phyloP scores from a whole-genome alignment of 2,113 vertebrate genomes.

The Elanoides forficatus region DNA sequence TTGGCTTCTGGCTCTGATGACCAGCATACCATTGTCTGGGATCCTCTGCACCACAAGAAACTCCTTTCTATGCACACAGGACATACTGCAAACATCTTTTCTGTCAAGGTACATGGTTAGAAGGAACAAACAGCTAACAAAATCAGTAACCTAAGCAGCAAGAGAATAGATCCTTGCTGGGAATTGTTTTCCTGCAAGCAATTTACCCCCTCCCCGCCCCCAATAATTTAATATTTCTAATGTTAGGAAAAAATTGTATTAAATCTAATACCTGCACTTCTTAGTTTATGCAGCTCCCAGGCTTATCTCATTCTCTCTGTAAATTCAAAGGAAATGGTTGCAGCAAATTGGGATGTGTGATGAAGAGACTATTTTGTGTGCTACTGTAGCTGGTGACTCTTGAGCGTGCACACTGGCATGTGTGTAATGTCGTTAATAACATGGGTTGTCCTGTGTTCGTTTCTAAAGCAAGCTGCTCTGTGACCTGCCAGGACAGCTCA shows the following conservation, averaged over 20 bases:
- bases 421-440: not conserved
- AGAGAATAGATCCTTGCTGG: not conserved
- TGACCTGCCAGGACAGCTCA: not conserved
- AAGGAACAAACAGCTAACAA: not conserved
- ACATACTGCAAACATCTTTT: constrained; percentile 98
- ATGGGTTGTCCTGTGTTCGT: fast-evolving
- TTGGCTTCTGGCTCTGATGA: constrained; percentile 97
- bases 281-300: not conserved
- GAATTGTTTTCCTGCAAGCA: not conserved
- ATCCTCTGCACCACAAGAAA: constrained; percentile 94
- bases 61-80: constrained; percentile 98
- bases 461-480: not conserved
- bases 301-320: not conserved
- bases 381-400: not conserved
- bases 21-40: constrained; percentile 97
- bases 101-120: constrained; percentile 86
- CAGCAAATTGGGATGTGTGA: not conserved
- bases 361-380: not conserved
- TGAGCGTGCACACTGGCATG: fast-evolving
- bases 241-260: not conserved
- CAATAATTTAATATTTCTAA: not conserved
- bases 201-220: no score
- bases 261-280: not conserved
- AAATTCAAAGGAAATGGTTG: not conserved
- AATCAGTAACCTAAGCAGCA: not conserved